These are phyloP conservation scores for Anagyrus pseudococci DNA, from an alignment of 2,888 invertebrate genomes.

Conservation along the genomic window DNA sequence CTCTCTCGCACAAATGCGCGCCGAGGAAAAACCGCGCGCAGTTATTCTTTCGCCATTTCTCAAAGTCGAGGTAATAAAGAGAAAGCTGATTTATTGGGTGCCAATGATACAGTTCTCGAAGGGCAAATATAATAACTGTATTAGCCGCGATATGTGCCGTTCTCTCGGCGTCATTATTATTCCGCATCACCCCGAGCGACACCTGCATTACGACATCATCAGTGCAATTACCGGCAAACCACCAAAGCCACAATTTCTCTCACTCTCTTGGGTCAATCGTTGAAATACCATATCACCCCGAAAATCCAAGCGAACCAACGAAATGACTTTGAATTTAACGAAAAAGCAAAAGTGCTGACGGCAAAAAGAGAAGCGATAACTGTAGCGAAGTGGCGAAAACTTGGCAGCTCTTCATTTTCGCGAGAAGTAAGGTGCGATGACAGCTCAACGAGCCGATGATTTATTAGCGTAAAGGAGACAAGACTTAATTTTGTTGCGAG, in stretches of 20 bases:
- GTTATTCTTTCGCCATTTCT: too few relatives aligned
- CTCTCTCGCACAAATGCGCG: too few relatives aligned
- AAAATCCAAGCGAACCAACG: background rate
- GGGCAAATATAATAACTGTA: conserved; percentile 20
- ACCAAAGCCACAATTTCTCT: too few relatives aligned
- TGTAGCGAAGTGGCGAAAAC: background rate
- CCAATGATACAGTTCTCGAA: conserved; percentile 18
- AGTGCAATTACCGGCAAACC: too few relatives aligned
- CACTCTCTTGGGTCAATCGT: too few relatives aligned
- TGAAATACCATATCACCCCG: too few relatives aligned
- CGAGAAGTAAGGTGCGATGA: background rate
- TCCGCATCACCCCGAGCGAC: conserved; percentile 5
- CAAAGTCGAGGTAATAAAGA: conserved; percentile 11
- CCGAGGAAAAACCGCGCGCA: too few relatives aligned
- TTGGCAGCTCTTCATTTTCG: background rate
- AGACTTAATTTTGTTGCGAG: conserved; percentile 10
- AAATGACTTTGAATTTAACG: background rate
- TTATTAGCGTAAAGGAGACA: conserved; percentile 3
- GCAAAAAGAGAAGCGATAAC: background rate
- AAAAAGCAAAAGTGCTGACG: background rate
- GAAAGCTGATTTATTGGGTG: conserved; percentile 35
- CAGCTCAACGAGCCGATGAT: conserved; percentile 8
- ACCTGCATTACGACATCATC: too few relatives aligned
- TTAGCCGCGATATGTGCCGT: conserved; percentile 3
- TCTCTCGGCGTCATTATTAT: background rate